These are phyloP conservation scores for Phengaris arion DNA, from an alignment of 2,888 invertebrate species.

Conservation along the genomic window DNA sequence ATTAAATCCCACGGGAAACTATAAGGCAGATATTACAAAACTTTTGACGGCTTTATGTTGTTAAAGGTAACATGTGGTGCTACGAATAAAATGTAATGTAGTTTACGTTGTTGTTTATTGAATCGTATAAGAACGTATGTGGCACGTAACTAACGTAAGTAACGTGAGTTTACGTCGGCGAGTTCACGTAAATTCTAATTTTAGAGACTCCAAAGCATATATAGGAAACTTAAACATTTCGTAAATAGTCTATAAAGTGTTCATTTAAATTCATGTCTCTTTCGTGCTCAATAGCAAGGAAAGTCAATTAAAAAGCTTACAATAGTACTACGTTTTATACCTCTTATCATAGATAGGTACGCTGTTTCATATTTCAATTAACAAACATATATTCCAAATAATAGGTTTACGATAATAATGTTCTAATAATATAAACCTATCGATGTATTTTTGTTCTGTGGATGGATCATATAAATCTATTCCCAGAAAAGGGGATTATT, in stretches of 20 bases:
- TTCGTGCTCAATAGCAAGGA: too few relatives aligned
- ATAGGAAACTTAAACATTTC: background rate
- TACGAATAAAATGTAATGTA: conserved; percentile 16
- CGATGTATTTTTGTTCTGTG: too few relatives aligned
- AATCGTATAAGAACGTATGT: conserved; percentile 7
- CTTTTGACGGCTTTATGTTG: conserved; percentile 14
- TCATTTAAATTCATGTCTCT: background rate
- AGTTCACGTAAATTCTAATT: conserved; percentile 9
- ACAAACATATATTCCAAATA: too few relatives aligned
- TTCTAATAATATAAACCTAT: too few relatives aligned
- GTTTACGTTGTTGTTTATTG: conserved; percentile 11
- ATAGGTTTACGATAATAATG: too few relatives aligned
- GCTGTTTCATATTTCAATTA: too few relatives aligned
- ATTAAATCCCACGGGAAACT: background rate
- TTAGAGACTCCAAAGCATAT: background rate
- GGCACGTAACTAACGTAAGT: conserved; percentile 16
- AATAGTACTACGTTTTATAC: too few relatives aligned
- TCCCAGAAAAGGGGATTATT: too few relatives aligned
- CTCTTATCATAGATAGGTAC: too few relatives aligned
- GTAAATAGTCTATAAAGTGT: background rate
- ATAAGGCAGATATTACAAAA: conserved; percentile 16
- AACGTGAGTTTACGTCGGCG: conserved; percentile 1
- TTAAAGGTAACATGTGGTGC: background rate
- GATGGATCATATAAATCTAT: too few relatives aligned
- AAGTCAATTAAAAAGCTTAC: too few relatives aligned